These are phyloP conservation scores for Hiodon alosoides DNA, from an alignment of 2,113 vertebrate genomes.

Conservation along the genomic window DNA sequence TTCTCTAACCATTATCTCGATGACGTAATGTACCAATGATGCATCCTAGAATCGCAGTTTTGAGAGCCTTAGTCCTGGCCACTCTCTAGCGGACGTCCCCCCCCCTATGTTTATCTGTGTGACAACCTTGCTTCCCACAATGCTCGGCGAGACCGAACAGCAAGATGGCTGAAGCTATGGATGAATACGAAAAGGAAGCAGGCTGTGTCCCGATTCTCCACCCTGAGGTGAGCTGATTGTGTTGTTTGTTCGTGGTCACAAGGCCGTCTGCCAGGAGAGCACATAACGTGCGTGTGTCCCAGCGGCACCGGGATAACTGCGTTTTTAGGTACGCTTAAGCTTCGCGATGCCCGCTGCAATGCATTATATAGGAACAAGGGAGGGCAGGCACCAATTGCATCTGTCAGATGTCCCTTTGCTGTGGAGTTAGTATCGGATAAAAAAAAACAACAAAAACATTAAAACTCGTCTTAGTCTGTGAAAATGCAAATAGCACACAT, in stretches of 20 bases:
- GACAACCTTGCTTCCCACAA: conserved; percentile 65
- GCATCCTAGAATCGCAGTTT: background rate
- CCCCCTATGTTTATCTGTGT: conserved; percentile 6
- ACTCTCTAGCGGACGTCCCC: background rate
- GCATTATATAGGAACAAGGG: conserved; percentile 4
- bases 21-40: background rate
- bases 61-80: background rate
- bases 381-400: conserved; percentile 24
- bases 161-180: conserved; percentile 94
- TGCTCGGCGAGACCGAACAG: conserved; percentile 76
- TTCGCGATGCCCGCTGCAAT: background rate
- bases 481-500: background rate
- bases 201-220: conserved; percentile 91
- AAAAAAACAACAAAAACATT: background rate
- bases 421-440: conserved; percentile 10
- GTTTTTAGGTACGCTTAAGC: background rate
- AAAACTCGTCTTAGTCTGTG: background rate
- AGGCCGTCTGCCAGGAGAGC: background rate
- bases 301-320: background rate
- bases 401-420: conserved; percentile 25
- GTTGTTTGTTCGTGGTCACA: background rate
- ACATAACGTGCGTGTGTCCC: no score
- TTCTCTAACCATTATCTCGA: no score
- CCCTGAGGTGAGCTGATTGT: conserved; percentile 71
- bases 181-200: conserved; percentile 88